These are phyloP conservation scores for Syncerus caffer DNA, from an alignment of 2,797 vertebrate species.

Conservation along the genomic window DNA sequence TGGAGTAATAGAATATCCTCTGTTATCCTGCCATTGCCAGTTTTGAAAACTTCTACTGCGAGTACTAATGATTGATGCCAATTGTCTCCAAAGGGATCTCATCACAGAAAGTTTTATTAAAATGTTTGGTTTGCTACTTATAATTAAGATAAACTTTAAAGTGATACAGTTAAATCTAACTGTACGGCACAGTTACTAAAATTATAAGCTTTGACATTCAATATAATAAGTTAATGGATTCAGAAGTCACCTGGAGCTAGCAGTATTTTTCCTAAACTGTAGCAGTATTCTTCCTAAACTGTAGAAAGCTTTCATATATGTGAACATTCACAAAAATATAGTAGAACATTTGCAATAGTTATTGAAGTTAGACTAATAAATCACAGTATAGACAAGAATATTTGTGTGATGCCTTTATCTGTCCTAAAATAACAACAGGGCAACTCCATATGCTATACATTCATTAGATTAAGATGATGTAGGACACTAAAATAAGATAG, in stretches of 20 bases:
- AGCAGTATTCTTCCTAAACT: neutral
- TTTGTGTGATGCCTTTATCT: neutral
- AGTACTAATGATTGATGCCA: neutral
- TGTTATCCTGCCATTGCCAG: neutral
- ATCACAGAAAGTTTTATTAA: neutral
- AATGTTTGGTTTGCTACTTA: neutral
- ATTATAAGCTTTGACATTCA: neutral
- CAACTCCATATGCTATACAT: neutral
- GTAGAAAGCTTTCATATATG: neutral
- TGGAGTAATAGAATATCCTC: neutral
- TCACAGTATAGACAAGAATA: neutral
- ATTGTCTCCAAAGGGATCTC: neutral
- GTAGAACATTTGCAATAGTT: neutral
- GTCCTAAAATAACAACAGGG: neutral
- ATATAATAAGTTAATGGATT: neutral
- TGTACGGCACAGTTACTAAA: neutral
- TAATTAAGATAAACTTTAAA: neutral
- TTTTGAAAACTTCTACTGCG: neutral
- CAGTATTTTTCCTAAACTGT: neutral
- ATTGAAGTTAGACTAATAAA: neutral
- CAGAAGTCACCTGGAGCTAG: neutral
- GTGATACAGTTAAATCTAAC: neutral
- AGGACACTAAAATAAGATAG: neutral
- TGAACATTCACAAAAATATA: neutral
- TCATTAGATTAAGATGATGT: neutral